Evolutionary conservation across 2,113 vertebrate species (phyloP), one percentile per base, ranked within the genome.

Genomic region (Ailurus styani): DNA sequence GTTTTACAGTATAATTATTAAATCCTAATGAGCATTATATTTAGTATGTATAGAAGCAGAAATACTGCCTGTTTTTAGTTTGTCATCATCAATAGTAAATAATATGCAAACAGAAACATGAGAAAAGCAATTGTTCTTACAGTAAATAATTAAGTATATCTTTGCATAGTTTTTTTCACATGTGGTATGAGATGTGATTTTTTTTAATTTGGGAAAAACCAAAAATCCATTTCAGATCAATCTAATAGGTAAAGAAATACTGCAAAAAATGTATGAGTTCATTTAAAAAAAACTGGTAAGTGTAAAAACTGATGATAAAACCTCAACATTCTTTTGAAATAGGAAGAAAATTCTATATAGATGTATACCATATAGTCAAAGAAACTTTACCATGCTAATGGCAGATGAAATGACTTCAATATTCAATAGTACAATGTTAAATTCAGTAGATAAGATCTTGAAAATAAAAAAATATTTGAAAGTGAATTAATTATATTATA

Each of bases 181-280:
- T 87, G 93, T 96, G 25, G 68, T 90, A 64, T 68, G n/a, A 79
- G 66, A 87, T 97, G 93, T 93, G 96, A 90, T 97, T 98, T 98
- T 98, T 97, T 98, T 97, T 98, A 93, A 96, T 82, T 95, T 68
- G 85, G 86, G 96, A 93, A 97, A 75, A 97, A 96, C 70, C 4
- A 97, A 98, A 98, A 98, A 90, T 91, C 75, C 97, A 93, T 96
- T 95, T 98, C 90, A 98, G 94, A 91, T 83, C 98, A 97, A 98
- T 98, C 77, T 97, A 98, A 96, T 77, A 98, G 60, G 7, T 97
- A 96, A 92, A 95, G 57, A 97, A 87, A 10, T 90, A 97, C 55
- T 78, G 64, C 50, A 95, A 98, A 68, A 95, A 89, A 95, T 96
- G 81, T 96, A 95, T 96, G 97, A 98, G 90, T 20, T 96, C 90